These are phyloP conservation scores for Malurus splendens DNA, from an alignment of 2,797 vertebrate genomes.

Conservation along the genomic window DNA sequence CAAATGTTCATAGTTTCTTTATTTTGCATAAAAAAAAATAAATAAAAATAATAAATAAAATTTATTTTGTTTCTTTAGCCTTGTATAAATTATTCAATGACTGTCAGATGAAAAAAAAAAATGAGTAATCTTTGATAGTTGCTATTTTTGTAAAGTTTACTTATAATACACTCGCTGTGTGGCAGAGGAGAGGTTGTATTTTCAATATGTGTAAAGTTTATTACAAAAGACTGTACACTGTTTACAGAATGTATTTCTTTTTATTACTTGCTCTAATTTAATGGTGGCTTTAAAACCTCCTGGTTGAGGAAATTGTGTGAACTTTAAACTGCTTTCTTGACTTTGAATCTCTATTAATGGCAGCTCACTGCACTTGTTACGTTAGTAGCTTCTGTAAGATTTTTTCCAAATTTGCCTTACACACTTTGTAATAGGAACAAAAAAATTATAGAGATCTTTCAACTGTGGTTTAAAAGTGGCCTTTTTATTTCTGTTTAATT, in stretches of 20 bases:
- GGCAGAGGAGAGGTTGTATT: conserved; percentile 65
- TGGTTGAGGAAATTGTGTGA: conserved; percentile 66
- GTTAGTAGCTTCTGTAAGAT: conserved; percentile 62
- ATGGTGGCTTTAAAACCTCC: conserved; percentile 69
- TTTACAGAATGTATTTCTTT: conserved; percentile 76
- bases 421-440: conserved; percentile 56
- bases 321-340: conserved; percentile 58
- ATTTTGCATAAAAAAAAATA: conserved; percentile 77
- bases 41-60: conserved; percentile 75
- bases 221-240: conserved; percentile 67
- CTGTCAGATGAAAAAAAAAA: conserved; percentile 62
- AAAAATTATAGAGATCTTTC: conserved; percentile 68
- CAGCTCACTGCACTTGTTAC: conserved; percentile 69
- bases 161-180: conserved; percentile 47
- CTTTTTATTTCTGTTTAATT: conserved; percentile 77
- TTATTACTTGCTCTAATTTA: conserved; percentile 68
- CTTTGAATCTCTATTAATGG: conserved; percentile 61
- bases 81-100: conserved; percentile 80
- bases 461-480: conserved; percentile 91
- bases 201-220: conserved; percentile 64
- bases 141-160: conserved; percentile 79
- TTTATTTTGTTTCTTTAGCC: conserved; percentile 79
- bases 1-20: conserved; percentile 77
- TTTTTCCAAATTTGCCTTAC: conserved; percentile 64
- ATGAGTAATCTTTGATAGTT: conserved; percentile 72